Base-by-base conservation (phyloP, 2,113 vertebrate species). In the Hyaena hyaena region DNA sequence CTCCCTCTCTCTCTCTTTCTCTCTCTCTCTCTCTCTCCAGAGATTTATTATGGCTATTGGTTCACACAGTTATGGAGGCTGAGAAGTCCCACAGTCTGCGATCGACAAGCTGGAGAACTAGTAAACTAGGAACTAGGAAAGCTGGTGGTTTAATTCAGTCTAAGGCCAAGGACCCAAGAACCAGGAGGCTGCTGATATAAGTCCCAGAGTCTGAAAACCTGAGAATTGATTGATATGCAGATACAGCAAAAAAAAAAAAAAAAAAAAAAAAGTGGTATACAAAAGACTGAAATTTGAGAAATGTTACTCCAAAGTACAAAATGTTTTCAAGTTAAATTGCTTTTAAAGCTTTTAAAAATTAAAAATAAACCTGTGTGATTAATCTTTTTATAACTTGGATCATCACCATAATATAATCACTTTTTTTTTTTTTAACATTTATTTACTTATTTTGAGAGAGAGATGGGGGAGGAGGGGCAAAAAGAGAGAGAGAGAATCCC, bases 261-360 rank as follows among this genome's bases (percentile, higher is more conserved):
- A 19, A 63, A 3, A 10, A 26, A 26, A 65, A 81, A 80, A 45
- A 24, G 17, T 81, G 39, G 7, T 23, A 82, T 66, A 23, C 11
- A 92, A 66, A 91, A 81, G 17, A 24, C n/a, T 14, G 11, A 84
- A 7, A 61, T 92, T 74, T 94, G 45, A 19, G 66, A 87, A 79
- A 86, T 35, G 8, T 71, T 86, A 33, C 55, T 93, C 16, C n/a
- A 92, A 80, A 35, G 33, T 35, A 84, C 2, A 84, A 80, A 24
- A 28, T 35, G 0, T 87, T 83, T 91, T 90, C 66, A 93, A 86
- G 50, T 65, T 88, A 74, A 89, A 90, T 87, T 55, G 35, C 17
- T 83, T 95, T 95, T 65, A 63, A 88, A 92, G 33, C 5, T 76
- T 97, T 79, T 73, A 79, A 26, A 82, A 28, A 83, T 33, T 74